Evolutionary conservation across 30 jellyfish, hydroid and myxozoan genomes (phyloP), one percentile per base, ranked within the genome.

Genomic region (Turritopsis rubra): DNA sequence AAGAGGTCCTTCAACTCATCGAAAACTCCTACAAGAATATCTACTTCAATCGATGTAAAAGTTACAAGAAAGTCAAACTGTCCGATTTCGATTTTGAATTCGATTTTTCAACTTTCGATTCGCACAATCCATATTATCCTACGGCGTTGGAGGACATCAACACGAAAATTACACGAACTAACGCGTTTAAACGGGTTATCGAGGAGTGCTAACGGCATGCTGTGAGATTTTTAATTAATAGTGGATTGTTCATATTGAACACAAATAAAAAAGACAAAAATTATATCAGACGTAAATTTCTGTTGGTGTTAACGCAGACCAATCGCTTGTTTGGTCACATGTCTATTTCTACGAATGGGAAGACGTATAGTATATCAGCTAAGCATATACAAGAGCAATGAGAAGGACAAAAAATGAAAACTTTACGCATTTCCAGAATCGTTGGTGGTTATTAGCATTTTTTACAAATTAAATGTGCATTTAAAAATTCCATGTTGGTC

Each of bases 11-110:
- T 24, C 73, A 77, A 29, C 28, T 77, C n/a, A 77, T 3, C 53
- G 85, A 77, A n/a, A 8, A 27, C 19, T 77, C 85, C 28, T 77
- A 77, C 53, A 30, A 77, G 53, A 77, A 77, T 28, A 77, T 53
- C 17, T 77, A 77, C 71, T 77, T 77, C 28, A 26, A 53, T 77
- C 85, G 85, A 19, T 77, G 85, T 74, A 77, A 77, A 30, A 77
- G 85, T 74, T 77, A 26, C 28, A 30, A 66, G 27, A 77, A 77
- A 66, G 66, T 52, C 0, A 53, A 60, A 60, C 41, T 60, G 53
- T 53, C 71, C 29, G 85, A 77, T 18, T 53, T 77, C 13, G 85
- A 77, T 29, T 77, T 77, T 77, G 85, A 77, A 77, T 77, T 77
- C 29, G 85, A 77, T 30, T 77, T 77, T 27, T 77, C 85, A 18